Conservation (phyloP, 1,140 invertebrate species). For the Drosophila suzukii region DNA sequence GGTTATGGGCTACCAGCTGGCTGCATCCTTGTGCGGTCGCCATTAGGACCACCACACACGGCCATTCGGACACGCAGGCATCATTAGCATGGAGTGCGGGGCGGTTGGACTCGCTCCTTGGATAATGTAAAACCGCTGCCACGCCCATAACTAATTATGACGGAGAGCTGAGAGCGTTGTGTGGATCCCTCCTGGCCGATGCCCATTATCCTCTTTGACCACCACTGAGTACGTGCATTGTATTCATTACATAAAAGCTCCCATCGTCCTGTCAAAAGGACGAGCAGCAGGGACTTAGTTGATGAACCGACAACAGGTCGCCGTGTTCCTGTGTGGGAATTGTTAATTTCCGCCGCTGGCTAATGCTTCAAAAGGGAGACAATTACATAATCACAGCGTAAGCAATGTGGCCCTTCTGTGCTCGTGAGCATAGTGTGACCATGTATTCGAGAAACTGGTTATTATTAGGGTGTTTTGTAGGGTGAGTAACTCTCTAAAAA, state of each 20-base stretch:
- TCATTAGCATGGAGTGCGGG: conserved; percentile 59
- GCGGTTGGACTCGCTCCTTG: conserved; percentile 6
- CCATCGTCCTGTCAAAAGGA: conserved; percentile 1
- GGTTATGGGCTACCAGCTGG: neutral
- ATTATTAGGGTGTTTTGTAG: neutral
- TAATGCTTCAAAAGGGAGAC: neutral
- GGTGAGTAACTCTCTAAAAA: too few relatives aligned
- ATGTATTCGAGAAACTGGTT: neutral
- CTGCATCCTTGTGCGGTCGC: conserved; percentile 39
- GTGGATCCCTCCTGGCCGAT: conserved; percentile 3
- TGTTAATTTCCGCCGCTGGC: neutral
- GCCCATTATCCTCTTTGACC: conserved; percentile 49
- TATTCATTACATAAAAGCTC: conserved; percentile 48
- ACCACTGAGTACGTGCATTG: conserved; percentile 34
- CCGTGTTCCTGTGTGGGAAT: conserved; percentile 8
- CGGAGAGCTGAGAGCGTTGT: conserved; percentile 8
- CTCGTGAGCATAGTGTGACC: neutral
- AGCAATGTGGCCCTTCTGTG: neutral
- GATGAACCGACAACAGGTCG: conserved; percentile 28
- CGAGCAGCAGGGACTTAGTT: neutral
- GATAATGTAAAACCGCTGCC: conserved; percentile 55
- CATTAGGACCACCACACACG: conserved; percentile 23
- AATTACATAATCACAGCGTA: neutral
- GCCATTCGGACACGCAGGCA: conserved; percentile 33
- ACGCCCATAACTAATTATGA: conserved; percentile 69